These are phyloP conservation scores for Drosophila macrospina DNA, from an alignment of 2,888 invertebrate species.

Conservation along the genomic window DNA sequence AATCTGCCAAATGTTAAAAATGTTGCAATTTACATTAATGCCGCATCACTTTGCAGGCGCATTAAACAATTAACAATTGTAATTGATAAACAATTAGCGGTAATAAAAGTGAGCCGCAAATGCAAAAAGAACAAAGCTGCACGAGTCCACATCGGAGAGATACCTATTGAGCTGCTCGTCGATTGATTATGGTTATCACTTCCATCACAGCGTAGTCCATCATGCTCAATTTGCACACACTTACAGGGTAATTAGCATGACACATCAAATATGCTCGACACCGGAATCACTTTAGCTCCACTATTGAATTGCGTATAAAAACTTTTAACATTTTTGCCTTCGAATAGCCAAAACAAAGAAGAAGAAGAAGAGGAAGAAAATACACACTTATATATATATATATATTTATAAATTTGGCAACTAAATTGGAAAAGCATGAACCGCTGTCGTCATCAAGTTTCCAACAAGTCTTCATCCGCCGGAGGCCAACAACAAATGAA, in stretches of 20 bases:
- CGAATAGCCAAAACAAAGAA: slow-evolving; percentile 3
- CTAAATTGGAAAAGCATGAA: slow-evolving; percentile 13
- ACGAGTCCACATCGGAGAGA: background rate
- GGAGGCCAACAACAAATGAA: slow-evolving; percentile 25
- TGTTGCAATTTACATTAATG: slow-evolving; percentile 54
- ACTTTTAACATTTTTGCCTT: slow-evolving; percentile 1
- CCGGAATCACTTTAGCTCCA: slow-evolving; percentile 1
- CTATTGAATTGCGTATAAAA: slow-evolving; percentile 5
- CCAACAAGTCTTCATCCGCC: background rate
- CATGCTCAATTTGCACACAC: background rate
- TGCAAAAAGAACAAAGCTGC: background rate
- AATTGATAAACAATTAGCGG: slow-evolving; percentile 77
- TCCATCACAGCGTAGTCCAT: background rate
- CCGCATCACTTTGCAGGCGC: slow-evolving; percentile 55
- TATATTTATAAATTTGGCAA: slow-evolving; percentile 16
- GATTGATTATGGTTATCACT: background rate
- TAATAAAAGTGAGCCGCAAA: slow-evolving; percentile 39
- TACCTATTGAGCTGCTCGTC: background rate
- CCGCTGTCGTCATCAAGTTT: slow-evolving; percentile 1
- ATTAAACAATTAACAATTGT: slow-evolving; percentile 75
- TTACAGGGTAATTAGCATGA: slow-evolving; percentile 1
- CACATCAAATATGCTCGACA: slow-evolving; percentile 7
- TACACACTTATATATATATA: slow-evolving; percentile 7
- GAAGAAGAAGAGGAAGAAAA: too few species aligned
- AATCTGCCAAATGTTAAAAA: slow-evolving; percentile 50